These are phyloP conservation scores for Alviniconcha marisindica DNA, from an alignment of 1,140 invertebrate species.

Conservation along the genomic window DNA sequence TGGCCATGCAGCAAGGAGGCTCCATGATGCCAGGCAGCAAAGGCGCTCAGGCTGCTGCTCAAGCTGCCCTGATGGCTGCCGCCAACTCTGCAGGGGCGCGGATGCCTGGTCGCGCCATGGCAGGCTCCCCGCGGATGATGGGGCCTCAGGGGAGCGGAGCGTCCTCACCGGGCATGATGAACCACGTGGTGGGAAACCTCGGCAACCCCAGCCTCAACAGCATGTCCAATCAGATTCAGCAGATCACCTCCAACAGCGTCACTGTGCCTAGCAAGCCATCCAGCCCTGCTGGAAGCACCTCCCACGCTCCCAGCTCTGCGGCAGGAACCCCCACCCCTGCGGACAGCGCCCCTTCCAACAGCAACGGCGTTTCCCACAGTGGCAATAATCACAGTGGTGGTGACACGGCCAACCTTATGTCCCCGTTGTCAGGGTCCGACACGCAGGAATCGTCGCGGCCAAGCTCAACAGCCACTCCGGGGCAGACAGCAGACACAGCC, in stretches of 20 bases:
- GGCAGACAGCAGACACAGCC: conserved; percentile 46
- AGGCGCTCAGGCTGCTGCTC: conserved; percentile 75
- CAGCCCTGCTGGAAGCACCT: conserved; percentile 39
- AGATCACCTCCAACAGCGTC: conserved; percentile 52
- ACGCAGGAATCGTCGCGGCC: conserved; percentile 49
- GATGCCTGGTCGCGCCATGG: conserved; percentile 25
- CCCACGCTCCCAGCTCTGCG: background rate
- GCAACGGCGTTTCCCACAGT: background rate
- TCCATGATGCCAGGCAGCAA: conserved; percentile 57
- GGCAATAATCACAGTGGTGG: background rate
- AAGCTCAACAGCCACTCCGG: conserved; percentile 49
- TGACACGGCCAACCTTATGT: conserved; percentile 26
- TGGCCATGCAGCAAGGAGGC: conserved; percentile 40
- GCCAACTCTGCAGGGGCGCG: conserved; percentile 62
- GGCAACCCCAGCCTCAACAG: conserved; percentile 57
- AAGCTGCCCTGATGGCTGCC: conserved; percentile 75
- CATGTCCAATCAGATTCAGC: conserved; percentile 62
- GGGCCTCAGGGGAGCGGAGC: conserved; percentile 37
- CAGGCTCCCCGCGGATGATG: conserved; percentile 45
- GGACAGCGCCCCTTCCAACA: background rate
- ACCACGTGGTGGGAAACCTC: conserved; percentile 56
- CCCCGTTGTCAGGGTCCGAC: conserved; percentile 47
- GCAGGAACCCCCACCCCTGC: background rate
- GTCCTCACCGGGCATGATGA: conserved; percentile 52
- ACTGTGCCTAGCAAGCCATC: conserved; percentile 42